Evolutionary conservation across 2,888 invertebrate genomes (phyloP), one percentile per base, ranked within the genome.

Genomic region (Torymus auratus): DNA sequence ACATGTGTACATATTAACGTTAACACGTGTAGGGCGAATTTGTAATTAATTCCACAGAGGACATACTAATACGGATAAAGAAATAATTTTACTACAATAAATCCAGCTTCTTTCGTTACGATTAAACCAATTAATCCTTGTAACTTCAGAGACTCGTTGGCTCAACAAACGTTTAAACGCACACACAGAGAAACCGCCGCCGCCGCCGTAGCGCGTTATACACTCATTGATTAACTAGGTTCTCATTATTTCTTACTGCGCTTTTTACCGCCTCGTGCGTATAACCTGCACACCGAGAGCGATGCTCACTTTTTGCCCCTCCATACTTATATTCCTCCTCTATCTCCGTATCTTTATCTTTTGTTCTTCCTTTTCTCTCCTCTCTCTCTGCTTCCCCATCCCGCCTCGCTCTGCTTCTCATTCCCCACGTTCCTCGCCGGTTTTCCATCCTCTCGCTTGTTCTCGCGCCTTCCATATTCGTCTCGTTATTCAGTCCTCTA

Each of bases 181-280:
- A 55, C 52, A 60, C 41, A 15, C 23, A 55, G 28, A 28, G 7
- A 28, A 4, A 7, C 28, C 28, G 28, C 28, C 28, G 28, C 28
- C 28, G 28, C 28, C 28, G 28, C 28, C 28, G 28, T 4, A 28
- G 28, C 28, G 28, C 28, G 28, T 28, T 56, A 68, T 55, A 62
- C 41, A 11, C 74, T 74, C 82, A 79, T 76, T 82, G 76, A 79
- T 82, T 79, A 82, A 76, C 78, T 69, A 82, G 69, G n/a, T 60
- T 62, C 78, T 82, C 75, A 58, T 78, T 82, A 76, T 72, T 75
- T 78, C 75, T 78, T 72, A 70, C 71, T 74, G 56, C 53, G 17
- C 67, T 75, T 70, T 82, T 75, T 78, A 28, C 53, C 62, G 5
- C 52, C 64, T 28, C 53, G 13, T 17, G 41, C 61, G 12, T 55